A percentile compares a stretch with the other conserved stretches of the same genome.
Conservation (phyloP, 1,140 invertebrate genomes). For the Heliconius eleuchia region DNA sequence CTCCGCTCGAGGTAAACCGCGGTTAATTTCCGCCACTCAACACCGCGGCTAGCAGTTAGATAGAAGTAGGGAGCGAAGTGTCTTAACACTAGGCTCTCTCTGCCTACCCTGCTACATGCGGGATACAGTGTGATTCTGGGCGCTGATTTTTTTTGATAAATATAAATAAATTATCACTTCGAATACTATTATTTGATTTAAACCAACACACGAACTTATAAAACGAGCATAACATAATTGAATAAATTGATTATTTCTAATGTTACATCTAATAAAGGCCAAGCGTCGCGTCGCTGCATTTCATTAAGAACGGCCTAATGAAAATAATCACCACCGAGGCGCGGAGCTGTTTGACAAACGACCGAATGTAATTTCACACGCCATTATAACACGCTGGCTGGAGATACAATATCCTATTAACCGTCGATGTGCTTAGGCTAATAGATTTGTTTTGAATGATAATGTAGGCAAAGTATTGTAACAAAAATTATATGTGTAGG, state of each 20-base stretch:
- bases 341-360: constrained; percentile 71
- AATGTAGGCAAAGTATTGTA: constrained; percentile 3
- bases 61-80: too few species aligned
- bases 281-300: constrained; percentile 53
- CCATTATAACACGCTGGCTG: constrained; percentile 53
- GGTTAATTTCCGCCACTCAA: too few species aligned
- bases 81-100: too few species aligned
- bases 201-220: background rate
- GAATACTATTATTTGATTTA: background rate
- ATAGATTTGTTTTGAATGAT: constrained; percentile 32
- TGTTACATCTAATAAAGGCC: constrained; percentile 37
- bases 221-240: constrained; percentile 16
- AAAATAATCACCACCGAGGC: constrained; percentile 74
- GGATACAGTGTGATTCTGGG: background rate
- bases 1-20: too few species aligned
- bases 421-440: constrained; percentile 25
- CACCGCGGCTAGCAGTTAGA: too few species aligned
- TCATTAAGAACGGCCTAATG: constrained; percentile 76
- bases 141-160: background rate
- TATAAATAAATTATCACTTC: background rate
- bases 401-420: constrained; percentile 37
- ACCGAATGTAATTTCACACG: constrained; percentile 77
- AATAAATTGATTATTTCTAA: constrained; percentile 37
- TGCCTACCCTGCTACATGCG: too few species aligned
- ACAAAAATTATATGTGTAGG: background rate